phyloP scores from a whole-genome alignment of 1,140 invertebrate genomes.

The Brachionus angularis region DNA sequence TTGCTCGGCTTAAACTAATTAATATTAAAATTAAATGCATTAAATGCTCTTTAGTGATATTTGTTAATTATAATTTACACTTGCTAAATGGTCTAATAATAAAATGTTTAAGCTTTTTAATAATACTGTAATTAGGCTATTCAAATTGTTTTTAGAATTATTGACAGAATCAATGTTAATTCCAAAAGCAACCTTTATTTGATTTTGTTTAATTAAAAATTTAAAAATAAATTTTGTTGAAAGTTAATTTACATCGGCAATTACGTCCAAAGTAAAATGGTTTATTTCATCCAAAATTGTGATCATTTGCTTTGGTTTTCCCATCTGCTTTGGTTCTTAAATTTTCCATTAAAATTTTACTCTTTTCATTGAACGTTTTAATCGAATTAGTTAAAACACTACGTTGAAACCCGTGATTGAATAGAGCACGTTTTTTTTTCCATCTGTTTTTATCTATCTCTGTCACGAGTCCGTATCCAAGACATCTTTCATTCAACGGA shows the following conservation, averaged over 20 bases:
- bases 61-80: neutral
- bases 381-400: neutral
- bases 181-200: constrained; percentile 11
- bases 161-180: constrained; percentile 20
- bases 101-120: neutral
- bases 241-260: constrained; percentile 3
- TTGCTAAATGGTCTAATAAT: constrained; percentile 1
- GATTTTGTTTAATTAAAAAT: neutral
- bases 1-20: constrained; percentile 13
- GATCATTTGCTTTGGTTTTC: neutral
- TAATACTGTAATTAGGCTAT: neutral
- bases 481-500: constrained; percentile 11
- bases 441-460: constrained; percentile 20
- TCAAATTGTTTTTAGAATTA: constrained; percentile 15
- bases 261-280: constrained; percentile 17
- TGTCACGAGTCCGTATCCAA: constrained; percentile 15
- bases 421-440: constrained; percentile 25
- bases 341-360: constrained; percentile 29
- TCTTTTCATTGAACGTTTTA: constrained; percentile 18
- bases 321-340: constrained; percentile 17
- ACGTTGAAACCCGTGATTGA: constrained; percentile 31
- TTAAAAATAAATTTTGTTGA: neutral
- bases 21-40: neutral
- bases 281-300: constrained; percentile 15
- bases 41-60: neutral